Evolutionary conservation across 2,113 vertebrate species (phyloP).

Genomic region (Rhadina sibilatrix): DNA sequence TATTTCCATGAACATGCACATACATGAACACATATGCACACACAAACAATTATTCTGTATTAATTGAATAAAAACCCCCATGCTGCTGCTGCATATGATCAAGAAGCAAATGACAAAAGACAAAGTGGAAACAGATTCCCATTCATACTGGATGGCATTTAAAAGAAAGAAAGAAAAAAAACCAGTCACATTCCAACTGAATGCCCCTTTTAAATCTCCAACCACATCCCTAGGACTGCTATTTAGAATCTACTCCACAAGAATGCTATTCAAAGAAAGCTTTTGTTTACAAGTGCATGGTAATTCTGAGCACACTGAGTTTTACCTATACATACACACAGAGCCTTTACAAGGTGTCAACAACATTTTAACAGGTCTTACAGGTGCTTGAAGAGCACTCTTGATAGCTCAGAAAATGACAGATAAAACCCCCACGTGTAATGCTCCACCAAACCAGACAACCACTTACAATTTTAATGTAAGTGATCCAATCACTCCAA

Average conservation of each 20-base stretch:
- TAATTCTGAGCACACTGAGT: not conserved
- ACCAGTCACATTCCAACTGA: not conserved
- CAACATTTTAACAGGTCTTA: not conserved
- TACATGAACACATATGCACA: not conserved
- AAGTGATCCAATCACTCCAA: not conserved
- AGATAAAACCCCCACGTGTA: rapidly evolving
- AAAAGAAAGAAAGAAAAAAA: too few species aligned
- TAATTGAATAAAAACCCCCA: not conserved
- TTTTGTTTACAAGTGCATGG: not conserved
- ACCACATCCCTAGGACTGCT: not conserved
- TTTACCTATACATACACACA: not conserved
- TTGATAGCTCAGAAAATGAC: not conserved
- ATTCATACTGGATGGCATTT: not conserved
- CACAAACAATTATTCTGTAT: not conserved
- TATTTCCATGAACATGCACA: not conserved
- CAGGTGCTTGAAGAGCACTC: not conserved
- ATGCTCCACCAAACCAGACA: not conserved
- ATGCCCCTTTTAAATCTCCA: not conserved
- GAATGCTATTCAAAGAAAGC: not conserved
- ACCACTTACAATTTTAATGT: not conserved
- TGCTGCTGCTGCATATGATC: not conserved
- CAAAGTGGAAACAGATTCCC: not conserved
- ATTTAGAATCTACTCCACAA: not conserved
- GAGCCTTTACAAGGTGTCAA: not conserved
- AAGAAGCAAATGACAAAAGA: not conserved